phyloP scores from a whole-genome alignment of 2,888 invertebrate species.

The Ichneumoninae sp. region DNA sequence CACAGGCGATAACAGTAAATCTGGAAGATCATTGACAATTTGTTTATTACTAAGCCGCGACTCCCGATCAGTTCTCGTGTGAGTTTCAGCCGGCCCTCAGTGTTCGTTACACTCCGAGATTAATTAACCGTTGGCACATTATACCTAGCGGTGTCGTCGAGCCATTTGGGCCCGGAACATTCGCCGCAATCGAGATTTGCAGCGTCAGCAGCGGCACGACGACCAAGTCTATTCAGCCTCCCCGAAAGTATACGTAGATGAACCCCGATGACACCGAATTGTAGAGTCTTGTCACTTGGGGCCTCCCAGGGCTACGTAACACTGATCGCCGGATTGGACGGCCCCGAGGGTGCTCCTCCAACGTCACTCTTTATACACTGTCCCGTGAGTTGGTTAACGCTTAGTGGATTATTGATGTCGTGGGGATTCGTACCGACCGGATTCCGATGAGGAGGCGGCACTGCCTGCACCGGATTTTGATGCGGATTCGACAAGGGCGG shows the following conservation, averaged over 20 bases:
- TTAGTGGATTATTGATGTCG: constrained; percentile 96
- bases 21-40: constrained; percentile 43
- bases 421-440: constrained; percentile 96
- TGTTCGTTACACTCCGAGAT: constrained; percentile 21
- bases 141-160: constrained; percentile 32
- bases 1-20: constrained; percentile 25
- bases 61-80: not conserved
- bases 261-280: constrained; percentile 82
- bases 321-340: constrained; percentile 83
- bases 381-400: constrained; percentile 95
- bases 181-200: constrained; percentile 23
- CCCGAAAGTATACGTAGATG: constrained; percentile 79
- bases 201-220: constrained; percentile 24
- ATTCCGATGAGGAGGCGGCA: constrained; percentile 87
- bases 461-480: constrained; percentile 81
- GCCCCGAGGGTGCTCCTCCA: constrained; percentile 79
- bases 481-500: constrained; percentile 82
- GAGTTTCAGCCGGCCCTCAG: constrained; percentile 9
- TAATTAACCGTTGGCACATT: constrained; percentile 53
- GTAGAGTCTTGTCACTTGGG: constrained; percentile 83
- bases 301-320: constrained; percentile 84
- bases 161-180: constrained; percentile 14
- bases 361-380: constrained; percentile 86
- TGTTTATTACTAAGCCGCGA: not conserved
- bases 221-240: constrained; percentile 71